These are phyloP conservation scores for Neoniphon sammara DNA, from an alignment of 2,797 vertebrate species.

Conservation along the genomic window DNA sequence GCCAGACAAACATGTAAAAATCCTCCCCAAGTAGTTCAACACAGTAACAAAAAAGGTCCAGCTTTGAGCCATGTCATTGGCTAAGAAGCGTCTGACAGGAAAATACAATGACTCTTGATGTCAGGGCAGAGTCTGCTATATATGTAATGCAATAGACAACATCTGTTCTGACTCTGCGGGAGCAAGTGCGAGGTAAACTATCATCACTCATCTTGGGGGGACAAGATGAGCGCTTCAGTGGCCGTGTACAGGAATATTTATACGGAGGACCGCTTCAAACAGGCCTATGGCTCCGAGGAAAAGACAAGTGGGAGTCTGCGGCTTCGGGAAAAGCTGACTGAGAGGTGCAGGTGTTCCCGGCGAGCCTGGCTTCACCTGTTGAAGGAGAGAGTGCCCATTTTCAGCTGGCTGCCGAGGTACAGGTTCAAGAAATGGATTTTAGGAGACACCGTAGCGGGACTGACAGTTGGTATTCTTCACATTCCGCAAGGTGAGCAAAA, in stretches of 20 bases:
- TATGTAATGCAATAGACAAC: constrained; percentile 67
- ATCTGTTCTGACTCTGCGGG: constrained; percentile 36
- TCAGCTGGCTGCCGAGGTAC: constrained; percentile 89
- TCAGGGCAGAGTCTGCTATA: constrained; percentile 72
- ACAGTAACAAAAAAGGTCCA: constrained; percentile 58
- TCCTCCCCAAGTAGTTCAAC: constrained; percentile 64
- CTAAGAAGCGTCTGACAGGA: constrained; percentile 74
- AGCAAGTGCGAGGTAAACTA: constrained; percentile 7
- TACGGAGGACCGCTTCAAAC: constrained; percentile 87
- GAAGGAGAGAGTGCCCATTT: constrained; percentile 83
- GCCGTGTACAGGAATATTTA: constrained; percentile 87
- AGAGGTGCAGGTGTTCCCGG: constrained; percentile 82
- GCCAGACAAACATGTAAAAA: constrained; percentile 66
- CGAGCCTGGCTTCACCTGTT: constrained; percentile 82
- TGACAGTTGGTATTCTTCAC: constrained; percentile 93
- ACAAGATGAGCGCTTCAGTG: constrained; percentile 85
- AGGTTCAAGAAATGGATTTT: constrained; percentile 88
- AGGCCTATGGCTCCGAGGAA: constrained; percentile 82
- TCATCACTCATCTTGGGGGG: constrained; percentile 26
- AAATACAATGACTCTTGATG: constrained; percentile 75
- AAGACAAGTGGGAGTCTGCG: constrained; percentile 52
- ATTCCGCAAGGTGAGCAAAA: constrained; percentile 90
- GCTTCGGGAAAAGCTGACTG: constrained; percentile 73
- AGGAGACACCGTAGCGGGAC: constrained; percentile 88
- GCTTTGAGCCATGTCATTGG: constrained; percentile 78